phyloP scores from a whole-genome alignment of 1,140 invertebrate species.

The Ladona fulva region DNA sequence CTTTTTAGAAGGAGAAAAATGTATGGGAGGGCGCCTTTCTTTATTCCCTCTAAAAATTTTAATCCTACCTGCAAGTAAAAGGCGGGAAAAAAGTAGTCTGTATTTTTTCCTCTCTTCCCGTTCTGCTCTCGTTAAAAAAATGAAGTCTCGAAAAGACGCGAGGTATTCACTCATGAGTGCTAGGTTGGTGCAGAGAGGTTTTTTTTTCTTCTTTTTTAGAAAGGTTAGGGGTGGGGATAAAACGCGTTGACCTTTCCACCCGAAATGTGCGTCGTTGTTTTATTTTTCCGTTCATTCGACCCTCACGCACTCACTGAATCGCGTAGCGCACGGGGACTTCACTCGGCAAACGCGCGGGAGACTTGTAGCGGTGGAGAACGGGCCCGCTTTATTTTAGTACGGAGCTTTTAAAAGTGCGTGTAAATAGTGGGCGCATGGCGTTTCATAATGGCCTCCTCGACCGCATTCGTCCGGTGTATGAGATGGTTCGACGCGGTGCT shows the following conservation, averaged over 20 bases:
- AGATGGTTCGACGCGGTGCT: too few species aligned
- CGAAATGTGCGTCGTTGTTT: neutral
- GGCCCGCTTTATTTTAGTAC: too few species aligned
- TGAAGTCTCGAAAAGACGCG: neutral
- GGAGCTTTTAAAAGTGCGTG: too few species aligned
- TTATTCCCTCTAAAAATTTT: neutral
- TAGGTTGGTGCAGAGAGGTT: neutral
- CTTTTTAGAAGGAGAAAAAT: neutral
- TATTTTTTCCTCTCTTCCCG: neutral
- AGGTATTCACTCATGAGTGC: neutral
- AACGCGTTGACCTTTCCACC: neutral
- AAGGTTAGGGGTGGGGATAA: neutral
- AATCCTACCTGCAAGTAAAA: neutral
- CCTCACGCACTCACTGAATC: neutral
- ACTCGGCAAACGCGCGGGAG: too few species aligned
- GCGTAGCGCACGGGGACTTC: too few species aligned
- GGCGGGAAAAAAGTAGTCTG: neutral
- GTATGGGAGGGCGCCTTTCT: neutral
- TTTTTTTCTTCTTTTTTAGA: neutral
- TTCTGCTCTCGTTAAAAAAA: neutral
- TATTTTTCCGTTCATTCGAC: neutral
- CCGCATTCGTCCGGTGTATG: too few species aligned
- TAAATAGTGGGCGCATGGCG: too few species aligned
- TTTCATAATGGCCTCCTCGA: too few species aligned
- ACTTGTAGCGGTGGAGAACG: too few species aligned